Evolutionary conservation across 2,113 vertebrate genomes (phyloP).

Genomic region (Aegotheles bennettii): DNA sequence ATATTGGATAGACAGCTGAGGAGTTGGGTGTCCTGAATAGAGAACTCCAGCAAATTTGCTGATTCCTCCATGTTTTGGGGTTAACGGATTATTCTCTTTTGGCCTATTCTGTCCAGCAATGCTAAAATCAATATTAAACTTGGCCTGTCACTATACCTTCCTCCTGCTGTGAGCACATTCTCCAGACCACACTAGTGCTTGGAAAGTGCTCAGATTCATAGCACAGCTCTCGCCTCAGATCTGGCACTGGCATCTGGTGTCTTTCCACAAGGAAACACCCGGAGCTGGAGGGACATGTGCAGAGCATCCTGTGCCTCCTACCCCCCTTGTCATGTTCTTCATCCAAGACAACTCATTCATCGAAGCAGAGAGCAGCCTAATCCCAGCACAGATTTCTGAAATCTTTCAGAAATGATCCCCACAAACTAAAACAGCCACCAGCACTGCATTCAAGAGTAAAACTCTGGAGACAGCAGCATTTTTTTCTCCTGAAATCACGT

Average conservation of each 20-base stretch:
- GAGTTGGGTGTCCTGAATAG: not conserved
- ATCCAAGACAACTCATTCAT: not conserved
- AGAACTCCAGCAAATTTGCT: not conserved
- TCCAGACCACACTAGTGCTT: not conserved
- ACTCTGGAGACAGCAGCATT: not conserved
- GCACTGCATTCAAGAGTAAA: not conserved
- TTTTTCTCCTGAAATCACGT: not conserved
- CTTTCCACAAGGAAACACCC: constrained; percentile 15
- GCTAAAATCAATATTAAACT: not conserved
- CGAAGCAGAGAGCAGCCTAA: not conserved
- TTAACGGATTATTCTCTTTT: not conserved
- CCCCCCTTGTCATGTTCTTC: not conserved
- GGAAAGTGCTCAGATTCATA: not conserved
- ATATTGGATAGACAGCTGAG: not conserved
- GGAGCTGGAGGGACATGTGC: not conserved
- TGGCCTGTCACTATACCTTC: not conserved
- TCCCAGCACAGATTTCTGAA: not conserved
- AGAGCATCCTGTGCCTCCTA: not conserved
- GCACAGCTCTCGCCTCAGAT: not conserved
- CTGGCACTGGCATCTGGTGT: constrained; percentile 16
- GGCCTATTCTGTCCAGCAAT: not conserved
- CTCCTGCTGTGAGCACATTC: not conserved
- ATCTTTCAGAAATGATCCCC: not conserved
- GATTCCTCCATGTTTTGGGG: not conserved
- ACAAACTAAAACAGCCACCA: not conserved